A percentile compares a stretch with the other conserved stretches of the same genome.
Conservation (phyloP, 2,797 vertebrate genomes). For the Orientallactaga sibirica region DNA sequence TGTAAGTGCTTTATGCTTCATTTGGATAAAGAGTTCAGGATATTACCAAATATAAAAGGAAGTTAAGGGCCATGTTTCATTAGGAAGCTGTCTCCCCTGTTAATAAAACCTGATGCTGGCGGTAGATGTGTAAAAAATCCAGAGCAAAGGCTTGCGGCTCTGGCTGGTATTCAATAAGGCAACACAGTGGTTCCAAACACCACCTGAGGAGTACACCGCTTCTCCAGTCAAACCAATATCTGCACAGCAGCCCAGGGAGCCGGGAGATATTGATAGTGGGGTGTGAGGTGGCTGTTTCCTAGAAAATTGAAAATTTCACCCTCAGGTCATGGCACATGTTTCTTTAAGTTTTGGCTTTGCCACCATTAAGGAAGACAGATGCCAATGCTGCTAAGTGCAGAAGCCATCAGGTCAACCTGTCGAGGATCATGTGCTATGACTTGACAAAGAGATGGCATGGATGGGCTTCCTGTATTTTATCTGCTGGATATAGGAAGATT, state of each 20-base stretch:
- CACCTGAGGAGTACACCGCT: background rate
- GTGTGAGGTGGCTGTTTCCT: background rate
- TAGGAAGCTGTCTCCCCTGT: conserved; percentile 86
- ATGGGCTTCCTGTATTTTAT: background rate
- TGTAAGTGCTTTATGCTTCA: conserved; percentile 91
- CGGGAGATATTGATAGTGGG: background rate
- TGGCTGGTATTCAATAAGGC: conserved; percentile 44
- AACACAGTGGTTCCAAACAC: background rate
- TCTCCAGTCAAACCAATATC: background rate
- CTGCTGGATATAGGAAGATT: background rate
- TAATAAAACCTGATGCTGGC: conserved; percentile 84
- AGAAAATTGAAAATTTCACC: conserved; percentile 56
- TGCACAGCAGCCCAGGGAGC: background rate
- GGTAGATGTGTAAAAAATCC: conserved; percentile 55
- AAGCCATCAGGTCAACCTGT: background rate
- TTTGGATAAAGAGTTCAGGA: conserved; percentile 90
- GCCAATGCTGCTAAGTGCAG: background rate
- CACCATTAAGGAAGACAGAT: background rate
- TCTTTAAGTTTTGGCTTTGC: background rate
- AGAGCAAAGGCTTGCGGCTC: conserved; percentile 72
- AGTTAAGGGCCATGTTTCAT: conserved; percentile 88
- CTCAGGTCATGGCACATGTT: background rate
- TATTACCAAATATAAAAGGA: conserved; percentile 89
- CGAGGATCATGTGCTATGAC: background rate
- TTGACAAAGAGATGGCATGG: conserved; percentile 1